Percentiles rank a stretch among this genome's conserved stretches.
phyloP scores from a whole-genome alignment of 2,113 vertebrate genomes.

The Cyanistes caeruleus region DNA sequence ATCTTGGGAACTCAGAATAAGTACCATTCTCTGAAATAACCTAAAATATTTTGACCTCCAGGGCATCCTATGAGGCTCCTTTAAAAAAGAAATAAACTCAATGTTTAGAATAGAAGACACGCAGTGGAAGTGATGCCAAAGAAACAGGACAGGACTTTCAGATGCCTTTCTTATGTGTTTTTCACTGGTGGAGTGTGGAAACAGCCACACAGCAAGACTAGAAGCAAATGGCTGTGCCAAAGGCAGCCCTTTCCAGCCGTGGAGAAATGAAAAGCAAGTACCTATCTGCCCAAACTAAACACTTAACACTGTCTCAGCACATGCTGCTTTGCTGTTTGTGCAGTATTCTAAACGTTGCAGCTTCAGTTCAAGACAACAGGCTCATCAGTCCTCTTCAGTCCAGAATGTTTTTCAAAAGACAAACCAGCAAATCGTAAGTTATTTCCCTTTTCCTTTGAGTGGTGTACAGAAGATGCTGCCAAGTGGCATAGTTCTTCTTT shows the following conservation, averaged over 20 bases:
- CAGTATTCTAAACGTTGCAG: neutral
- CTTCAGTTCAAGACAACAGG: conserved; percentile 4
- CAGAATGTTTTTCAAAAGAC: conserved; percentile 41
- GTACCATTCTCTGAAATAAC: neutral
- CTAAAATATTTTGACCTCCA: neutral
- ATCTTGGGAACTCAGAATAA: neutral
- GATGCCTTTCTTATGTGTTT: neutral
- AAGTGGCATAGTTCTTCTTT: neutral
- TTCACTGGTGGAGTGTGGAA: neutral
- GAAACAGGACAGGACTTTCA: neutral
- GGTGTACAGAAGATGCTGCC: neutral
- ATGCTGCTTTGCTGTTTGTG: neutral
- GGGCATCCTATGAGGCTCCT: neutral
- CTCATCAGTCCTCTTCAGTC: conserved; percentile 7
- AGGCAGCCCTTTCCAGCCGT: neutral
- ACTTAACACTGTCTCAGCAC: neutral
- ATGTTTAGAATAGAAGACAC: neutral
- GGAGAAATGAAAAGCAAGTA: neutral
- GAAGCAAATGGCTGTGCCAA: neutral
- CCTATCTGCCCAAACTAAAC: neutral
- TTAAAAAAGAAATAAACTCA: neutral
- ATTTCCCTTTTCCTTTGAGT: conserved; percentile 46
- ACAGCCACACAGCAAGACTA: neutral
- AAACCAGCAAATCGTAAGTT: conserved; percentile 49
- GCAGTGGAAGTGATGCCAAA: neutral